Evolutionary conservation across 2,113 vertebrate genomes (phyloP), one percentile per base, ranked within the genome.

Genomic region (Lutjanus erythropterus): DNA sequence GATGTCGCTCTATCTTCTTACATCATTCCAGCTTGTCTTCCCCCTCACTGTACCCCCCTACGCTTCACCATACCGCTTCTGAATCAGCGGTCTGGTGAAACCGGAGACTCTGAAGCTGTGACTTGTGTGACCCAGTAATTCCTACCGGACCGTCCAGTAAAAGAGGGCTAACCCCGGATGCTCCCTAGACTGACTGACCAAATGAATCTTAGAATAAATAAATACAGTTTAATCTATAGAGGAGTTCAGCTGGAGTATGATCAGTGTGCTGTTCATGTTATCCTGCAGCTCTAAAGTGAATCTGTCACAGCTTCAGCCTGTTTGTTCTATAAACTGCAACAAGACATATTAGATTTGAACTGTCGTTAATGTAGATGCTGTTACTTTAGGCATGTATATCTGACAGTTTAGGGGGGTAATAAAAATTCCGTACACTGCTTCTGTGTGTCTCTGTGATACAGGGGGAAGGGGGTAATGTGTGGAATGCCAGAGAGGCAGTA

Each of bases 61-160:
- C 31, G 9, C 35, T 53, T 50, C 58, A 55, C n/a, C 47, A 27
- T 25, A 53, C 44, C 31, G 23, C 9, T 46, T 78, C 83, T 81
- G 80, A 88, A 76, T 88, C 80, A 82, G 86, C 67, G 1, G 1
- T 44, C 58, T 52, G 29, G 0, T 78, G 86, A 74, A 86, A 90
- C 27, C 12, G 33, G 74, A 90, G 25, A 67, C 58, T 7, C 44
- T 35, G 27, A 31, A 27, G n/a, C 58, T 18, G 14, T 84, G 78
- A 78, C 80, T 71, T 66, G 59, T 66, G 59, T 81, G 85, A 80
- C 68, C 84, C 58, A 66, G 52, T 62, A 56, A 67, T 59, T 52
- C 53, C 25, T 25, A 19, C 37, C 61, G 69, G 21, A 19, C 37
- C 61, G 69, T 64, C 72, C 49, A 72, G 50, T 60, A 70, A 41